Base-by-base conservation (phyloP, 64 coral and sea anemone species). In the Montipora efflorescens region DNA sequence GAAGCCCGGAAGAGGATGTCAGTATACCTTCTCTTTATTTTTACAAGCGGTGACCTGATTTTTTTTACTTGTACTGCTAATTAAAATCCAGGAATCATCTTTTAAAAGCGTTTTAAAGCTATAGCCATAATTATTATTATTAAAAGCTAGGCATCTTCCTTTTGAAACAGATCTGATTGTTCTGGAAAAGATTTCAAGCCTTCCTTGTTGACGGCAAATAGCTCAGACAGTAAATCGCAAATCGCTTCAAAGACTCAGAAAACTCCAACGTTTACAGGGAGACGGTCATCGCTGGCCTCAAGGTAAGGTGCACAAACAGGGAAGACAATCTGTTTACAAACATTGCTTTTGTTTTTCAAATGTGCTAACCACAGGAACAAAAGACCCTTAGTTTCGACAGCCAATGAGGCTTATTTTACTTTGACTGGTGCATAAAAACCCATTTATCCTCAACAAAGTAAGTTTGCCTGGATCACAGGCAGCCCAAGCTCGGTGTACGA, bases 201-300 rank as follows among this genome's bases (percentile, higher is more conserved):
- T 76, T 11, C 74, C 22, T 1, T 83, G 28, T 47, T 45, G 7
- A 47, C 43, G 7, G 14, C n/a, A 64, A 84, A 46, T 48, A 43
- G 25, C 14, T n/a, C 8, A 8, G 45, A 71, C 13, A 47, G 13
- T 13, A 11, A 62, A 82, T 59, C 79, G 20, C n/a, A 28, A 62
- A 43, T 61, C 14, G 44, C 53, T 62, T 22, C 79, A n/a, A 82
- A 16, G 66, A 18, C n/a, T 18, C 18, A 12, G 4, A 86, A 67
- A 86, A 71, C 82, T 21, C 82, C 82, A 49, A 23, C 82, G n/a
- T 70, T 72, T 7, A 3, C 53, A 57, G 15, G 82, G 82, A 71
- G 21, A 23, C 62, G 66, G 21, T 46, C 82, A 78, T 45, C 46
- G 48, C 28, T 86, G 80, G 53, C 12, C 13, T 61, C 80, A 64